phyloP scores from a whole-genome alignment of 1,140 invertebrate genomes.

The Drosophila jambulina region DNA sequence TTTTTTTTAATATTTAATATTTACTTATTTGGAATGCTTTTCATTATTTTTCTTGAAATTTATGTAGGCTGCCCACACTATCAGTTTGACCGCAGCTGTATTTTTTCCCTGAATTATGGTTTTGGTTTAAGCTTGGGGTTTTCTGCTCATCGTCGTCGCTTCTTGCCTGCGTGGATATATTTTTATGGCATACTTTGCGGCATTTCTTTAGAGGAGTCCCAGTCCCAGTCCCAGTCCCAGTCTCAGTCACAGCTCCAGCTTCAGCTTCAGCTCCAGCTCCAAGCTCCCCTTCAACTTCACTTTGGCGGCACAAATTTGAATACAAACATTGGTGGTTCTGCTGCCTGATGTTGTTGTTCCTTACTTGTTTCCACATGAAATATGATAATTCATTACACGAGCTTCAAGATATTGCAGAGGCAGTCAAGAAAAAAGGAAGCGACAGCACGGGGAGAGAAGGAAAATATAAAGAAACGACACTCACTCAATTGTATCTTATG shows the following conservation, averaged over 20 bases:
- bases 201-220: slow-evolving; percentile 61
- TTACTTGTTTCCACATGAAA: slow-evolving; percentile 72
- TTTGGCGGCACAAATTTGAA: slow-evolving; percentile 63
- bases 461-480: slow-evolving; percentile 69
- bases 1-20: neutral
- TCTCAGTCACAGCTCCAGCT: neutral
- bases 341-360: slow-evolving; percentile 17
- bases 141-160: slow-evolving; percentile 19
- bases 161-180: slow-evolving; percentile 36
- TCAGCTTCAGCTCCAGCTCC: slow-evolving; percentile 1
- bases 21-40: slow-evolving; percentile 6
- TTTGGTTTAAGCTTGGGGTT: slow-evolving; percentile 29
- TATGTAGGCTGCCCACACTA: slow-evolving; percentile 13
- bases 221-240: neutral
- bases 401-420: slow-evolving; percentile 42
- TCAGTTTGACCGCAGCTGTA: slow-evolving; percentile 25
- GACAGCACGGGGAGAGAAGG: slow-evolving; percentile 24
- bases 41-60: slow-evolving; percentile 37
- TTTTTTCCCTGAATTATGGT: slow-evolving; percentile 62
- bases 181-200: slow-evolving; percentile 80
- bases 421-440: slow-evolving; percentile 53
- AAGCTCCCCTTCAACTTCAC: slow-evolving; percentile 31
- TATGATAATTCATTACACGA: slow-evolving; percentile 83
- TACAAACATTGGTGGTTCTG: slow-evolving; percentile 56
- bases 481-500: slow-evolving; percentile 84